Evolutionary conservation across 2,888 invertebrate species (phyloP).

Genomic region (Brachypalpus laphriformis): DNA sequence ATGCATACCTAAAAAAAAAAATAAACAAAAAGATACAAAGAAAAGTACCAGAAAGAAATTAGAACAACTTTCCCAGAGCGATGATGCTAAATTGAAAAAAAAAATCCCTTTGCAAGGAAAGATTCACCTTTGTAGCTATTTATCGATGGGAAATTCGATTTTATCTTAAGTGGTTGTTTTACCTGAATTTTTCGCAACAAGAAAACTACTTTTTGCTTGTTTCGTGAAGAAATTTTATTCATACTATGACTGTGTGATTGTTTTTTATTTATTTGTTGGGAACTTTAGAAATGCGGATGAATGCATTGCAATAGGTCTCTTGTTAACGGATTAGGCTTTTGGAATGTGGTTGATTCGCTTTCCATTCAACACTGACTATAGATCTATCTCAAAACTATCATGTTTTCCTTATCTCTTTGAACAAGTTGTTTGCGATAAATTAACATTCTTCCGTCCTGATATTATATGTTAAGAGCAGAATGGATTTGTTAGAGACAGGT

Average conservation of each 20-base stretch:
- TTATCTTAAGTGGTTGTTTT: slow-evolving; percentile 9
- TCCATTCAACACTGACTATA: too few relatives aligned
- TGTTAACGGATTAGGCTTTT: too few relatives aligned
- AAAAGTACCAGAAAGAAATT: slow-evolving; percentile 44
- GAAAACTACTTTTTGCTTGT: not conserved
- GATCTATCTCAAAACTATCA: too few relatives aligned
- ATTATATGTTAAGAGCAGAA: too few relatives aligned
- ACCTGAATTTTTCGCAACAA: not conserved
- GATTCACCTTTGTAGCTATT: slow-evolving; percentile 24
- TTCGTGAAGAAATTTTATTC: not conserved
- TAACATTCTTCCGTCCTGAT: too few relatives aligned
- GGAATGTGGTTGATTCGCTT: too few relatives aligned
- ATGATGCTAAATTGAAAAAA: slow-evolving; percentile 51
- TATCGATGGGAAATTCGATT: slow-evolving; percentile 34
- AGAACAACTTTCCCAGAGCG: slow-evolving; percentile 23
- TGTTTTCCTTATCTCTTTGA: too few relatives aligned
- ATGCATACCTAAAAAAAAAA: slow-evolving; percentile 17
- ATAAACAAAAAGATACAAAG: slow-evolving; percentile 11
- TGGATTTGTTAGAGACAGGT: too few relatives aligned
- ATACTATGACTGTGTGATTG: not conserved
- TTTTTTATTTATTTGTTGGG: too few relatives aligned
- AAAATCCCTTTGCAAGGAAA: slow-evolving; percentile 28
- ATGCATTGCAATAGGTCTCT: too few relatives aligned
- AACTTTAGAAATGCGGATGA: too few relatives aligned
- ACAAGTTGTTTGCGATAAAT: too few relatives aligned